These are phyloP conservation scores for Rhopilema esculentum DNA, from an alignment of 30 jellyfish, hydroid and myxozoan species.

Conservation along the genomic window DNA sequence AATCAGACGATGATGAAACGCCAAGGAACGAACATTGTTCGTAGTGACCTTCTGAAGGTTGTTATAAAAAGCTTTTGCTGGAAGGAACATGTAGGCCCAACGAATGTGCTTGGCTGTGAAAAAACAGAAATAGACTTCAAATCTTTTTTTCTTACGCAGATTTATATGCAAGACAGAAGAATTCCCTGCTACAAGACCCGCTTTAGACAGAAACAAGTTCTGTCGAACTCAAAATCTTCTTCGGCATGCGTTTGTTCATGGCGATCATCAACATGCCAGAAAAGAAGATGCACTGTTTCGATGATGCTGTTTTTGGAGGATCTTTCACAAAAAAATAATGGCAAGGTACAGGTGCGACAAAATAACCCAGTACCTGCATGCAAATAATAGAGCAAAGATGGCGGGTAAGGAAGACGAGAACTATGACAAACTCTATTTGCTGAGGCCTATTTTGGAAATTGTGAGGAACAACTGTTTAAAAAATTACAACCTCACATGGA, in stretches of 20 bases:
- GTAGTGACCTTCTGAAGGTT: not conserved
- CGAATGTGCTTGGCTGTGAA: not conserved
- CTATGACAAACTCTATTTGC: not conserved
- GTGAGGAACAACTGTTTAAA: no score
- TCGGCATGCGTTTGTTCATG: not conserved
- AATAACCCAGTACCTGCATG: not conserved
- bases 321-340: not conserved
- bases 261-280: not conserved
- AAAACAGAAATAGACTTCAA: not conserved
- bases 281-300: slow-evolving; percentile 5
- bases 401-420: not conserved
- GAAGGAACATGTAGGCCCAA: not conserved
- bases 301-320: slow-evolving; percentile 11
- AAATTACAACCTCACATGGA: no score
- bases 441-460: not conserved
- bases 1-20: not conserved
- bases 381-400: slow-evolving; percentile 2
- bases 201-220: not conserved
- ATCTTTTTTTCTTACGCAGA: not conserved
- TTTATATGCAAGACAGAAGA: not conserved
- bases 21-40: not conserved
- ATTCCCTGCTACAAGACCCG: not conserved
- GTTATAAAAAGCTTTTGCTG: not conserved
- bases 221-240: not conserved
- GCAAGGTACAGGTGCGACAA: slow-evolving; percentile 6